phyloP scores from a whole-genome alignment of 2,797 vertebrate genomes.

The Thaleichthys pacificus region DNA sequence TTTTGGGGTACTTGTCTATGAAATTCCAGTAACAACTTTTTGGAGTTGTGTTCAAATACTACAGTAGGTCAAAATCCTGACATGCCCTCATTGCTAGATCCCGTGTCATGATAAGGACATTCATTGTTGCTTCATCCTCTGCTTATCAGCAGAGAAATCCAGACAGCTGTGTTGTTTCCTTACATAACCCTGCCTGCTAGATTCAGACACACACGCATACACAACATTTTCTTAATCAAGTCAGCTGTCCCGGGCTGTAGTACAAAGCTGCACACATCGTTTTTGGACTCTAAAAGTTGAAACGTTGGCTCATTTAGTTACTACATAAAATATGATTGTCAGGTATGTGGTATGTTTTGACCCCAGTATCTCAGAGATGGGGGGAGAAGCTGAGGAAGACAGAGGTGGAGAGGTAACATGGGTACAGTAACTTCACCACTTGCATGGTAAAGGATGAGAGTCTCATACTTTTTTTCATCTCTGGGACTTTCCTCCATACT shows the following conservation, averaged over 20 bases:
- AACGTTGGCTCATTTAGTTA: no score
- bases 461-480: background rate
- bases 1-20: no score
- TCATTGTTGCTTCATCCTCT: background rate
- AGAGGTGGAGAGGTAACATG: slow-evolving; percentile 14
- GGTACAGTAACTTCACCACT: slow-evolving; percentile 16
- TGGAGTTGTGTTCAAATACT: background rate
- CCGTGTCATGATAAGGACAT: background rate
- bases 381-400: background rate
- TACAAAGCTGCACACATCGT: no score
- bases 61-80: background rate
- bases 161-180: background rate
- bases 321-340: no score
- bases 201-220: background rate
- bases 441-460: slow-evolving; percentile 15
- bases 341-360: background rate
- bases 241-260: no score
- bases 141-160: background rate
- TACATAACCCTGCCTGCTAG: background rate
- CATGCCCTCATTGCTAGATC: background rate
- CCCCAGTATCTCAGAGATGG: background rate
- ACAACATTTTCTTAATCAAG: background rate
- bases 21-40: no score
- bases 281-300: no score
- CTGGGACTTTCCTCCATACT: background rate